A percentile compares a stretch with the other conserved stretches of the same genome.
Conservation (phyloP, 2,888 invertebrate genomes). For the Agrotis puta region DNA sequence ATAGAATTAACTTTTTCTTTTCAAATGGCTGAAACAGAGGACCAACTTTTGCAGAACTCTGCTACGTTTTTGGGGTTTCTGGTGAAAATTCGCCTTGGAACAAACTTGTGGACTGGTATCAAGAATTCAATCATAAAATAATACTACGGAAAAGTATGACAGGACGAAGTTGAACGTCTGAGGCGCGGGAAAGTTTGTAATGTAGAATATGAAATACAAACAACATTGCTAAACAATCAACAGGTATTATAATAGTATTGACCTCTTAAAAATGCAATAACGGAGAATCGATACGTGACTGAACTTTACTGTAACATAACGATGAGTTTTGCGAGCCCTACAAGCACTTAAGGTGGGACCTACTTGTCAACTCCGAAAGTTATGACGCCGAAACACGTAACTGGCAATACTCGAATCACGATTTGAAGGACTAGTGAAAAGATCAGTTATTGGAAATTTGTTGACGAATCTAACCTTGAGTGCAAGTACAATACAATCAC, state of each 20-base stretch:
- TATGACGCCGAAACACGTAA: conserved; percentile 1
- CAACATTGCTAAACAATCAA: background rate
- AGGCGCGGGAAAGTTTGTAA: background rate
- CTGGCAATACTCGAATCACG: conserved; percentile 12
- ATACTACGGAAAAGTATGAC: background rate
- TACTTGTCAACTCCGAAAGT: background rate
- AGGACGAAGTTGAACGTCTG: background rate
- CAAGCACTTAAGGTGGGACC: background rate
- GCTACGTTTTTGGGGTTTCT: background rate
- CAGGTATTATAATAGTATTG: background rate
- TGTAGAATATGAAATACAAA: background rate
- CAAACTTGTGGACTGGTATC: background rate
- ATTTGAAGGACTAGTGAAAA: conserved; percentile 9
- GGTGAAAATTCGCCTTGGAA: background rate
- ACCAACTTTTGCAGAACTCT: background rate
- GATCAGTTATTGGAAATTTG: background rate
- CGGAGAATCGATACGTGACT: background rate
- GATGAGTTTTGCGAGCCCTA: conserved; percentile 8
- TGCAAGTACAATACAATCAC: background rate
- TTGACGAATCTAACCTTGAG: background rate
- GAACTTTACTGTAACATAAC: background rate
- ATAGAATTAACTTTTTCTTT: background rate
- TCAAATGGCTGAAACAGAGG: background rate
- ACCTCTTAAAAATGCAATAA: background rate
- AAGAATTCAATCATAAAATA: background rate